Evolutionary conservation across 2,797 vertebrate genomes (phyloP).

Genomic region (Melanotaenia maccullochi): DNA sequence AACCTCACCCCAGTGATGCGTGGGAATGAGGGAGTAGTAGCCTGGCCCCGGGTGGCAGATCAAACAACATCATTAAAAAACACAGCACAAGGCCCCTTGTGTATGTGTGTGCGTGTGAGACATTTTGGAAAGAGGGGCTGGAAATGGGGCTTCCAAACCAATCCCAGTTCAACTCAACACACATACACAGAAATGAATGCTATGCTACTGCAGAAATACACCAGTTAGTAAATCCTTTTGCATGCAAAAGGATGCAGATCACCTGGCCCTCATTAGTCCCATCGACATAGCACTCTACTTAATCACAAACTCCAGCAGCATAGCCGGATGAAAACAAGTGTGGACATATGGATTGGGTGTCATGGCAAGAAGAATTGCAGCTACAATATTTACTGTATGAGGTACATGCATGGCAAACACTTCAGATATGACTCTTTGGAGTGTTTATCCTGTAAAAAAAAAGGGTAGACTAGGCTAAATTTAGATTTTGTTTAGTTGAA

Average conservation of each 20-base stretch:
- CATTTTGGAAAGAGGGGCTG: conserved; percentile 61
- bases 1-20: conserved; percentile 38
- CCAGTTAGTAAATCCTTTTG: conserved; percentile 31
- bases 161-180: conserved; percentile 58
- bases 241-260: conserved; percentile 42
- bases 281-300: conserved; percentile 44
- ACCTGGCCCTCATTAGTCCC: conserved; percentile 64
- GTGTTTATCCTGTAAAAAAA: conserved; percentile 8
- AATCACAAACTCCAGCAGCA: conserved; percentile 52
- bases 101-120: conserved; percentile 48
- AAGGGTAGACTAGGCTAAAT: not conserved
- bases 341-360: conserved; percentile 67
- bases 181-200: conserved; percentile 22
- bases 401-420: conserved; percentile 24
- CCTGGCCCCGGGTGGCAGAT: conserved; percentile 71
- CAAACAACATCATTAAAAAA: conserved; percentile 76
- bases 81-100: conserved; percentile 69
- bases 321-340: conserved; percentile 42
- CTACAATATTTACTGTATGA: conserved; percentile 41
- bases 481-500: conserved; percentile 8
- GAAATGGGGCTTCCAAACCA: conserved; percentile 67
- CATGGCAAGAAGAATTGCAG: conserved; percentile 40
- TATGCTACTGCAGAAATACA: conserved; percentile 38
- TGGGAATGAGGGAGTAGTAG: conserved; percentile 70
- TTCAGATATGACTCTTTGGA: conserved; percentile 17